Evolutionary conservation across 2,888 invertebrate genomes (phyloP), one percentile per base, ranked within the genome.

Genomic region (Bellardia pandia): DNA sequence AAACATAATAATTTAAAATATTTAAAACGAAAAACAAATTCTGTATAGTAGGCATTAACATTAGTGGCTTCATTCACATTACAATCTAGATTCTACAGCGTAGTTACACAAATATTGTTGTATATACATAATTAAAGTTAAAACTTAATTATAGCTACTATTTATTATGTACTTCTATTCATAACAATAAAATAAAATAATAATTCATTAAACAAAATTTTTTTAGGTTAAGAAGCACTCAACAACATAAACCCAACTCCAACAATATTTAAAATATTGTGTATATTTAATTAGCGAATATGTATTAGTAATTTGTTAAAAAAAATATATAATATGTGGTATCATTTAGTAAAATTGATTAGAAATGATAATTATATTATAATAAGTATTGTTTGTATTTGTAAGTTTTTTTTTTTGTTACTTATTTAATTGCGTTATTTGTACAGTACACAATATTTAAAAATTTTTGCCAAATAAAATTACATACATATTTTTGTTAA

Each of bases 401-500:
- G 13, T 58, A 74, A 58, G 14, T 56, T 4, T 8, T 69, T 56
- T 4, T 8, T 69, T 80, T 56, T 13, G 40, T 72, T 74, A 56
- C 42, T 14, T 23, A 16, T 40, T 64, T 37, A 66, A 33, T 42
- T 72, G 11, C 1, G n/a, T 33, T 77, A 33, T 62, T 9, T 78
- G 77, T 72, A 79, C 53, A 74, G 68, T 60, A 66, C 75, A 56
- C 62, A 71, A 68, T 72, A 68, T 45, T 81, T 66, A 0, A 48
- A 84, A 16, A 75, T 79, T 83, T 77, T 82, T 77, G 80, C 58
- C 87, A 89, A 86, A 86, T 89, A 86, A 86, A 85, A 77, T 81
- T 77, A 74, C 72, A 72, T 60, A 82, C 42, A 86, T 86, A 86
- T 86, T 86, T 82, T 86, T 86, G 76, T 86, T 86, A 86, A 85